A percentile compares a stretch with the other conserved stretches of the same genome.
Conservation (phyloP, 1,140 invertebrate species). For the Ceratoteleas bidentatus region DNA sequence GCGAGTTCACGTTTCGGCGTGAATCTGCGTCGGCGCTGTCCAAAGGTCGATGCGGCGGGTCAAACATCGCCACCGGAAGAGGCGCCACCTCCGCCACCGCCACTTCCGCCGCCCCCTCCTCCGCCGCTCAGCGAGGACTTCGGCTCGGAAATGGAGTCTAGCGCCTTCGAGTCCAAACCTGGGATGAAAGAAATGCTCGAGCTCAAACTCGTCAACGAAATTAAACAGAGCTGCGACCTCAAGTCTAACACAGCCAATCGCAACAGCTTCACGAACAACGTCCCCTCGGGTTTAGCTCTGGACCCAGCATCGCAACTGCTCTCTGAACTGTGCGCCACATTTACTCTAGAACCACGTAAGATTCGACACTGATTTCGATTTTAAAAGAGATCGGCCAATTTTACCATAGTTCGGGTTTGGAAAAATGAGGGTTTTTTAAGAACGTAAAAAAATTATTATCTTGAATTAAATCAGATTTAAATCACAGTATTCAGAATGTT, state of each 20-base stretch:
- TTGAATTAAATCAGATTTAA: too few species aligned
- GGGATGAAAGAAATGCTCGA: constrained; percentile 90
- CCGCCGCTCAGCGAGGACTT: constrained; percentile 10
- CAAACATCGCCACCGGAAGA: constrained; percentile 73
- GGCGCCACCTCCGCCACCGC: constrained; percentile 71
- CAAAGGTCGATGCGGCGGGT: constrained; percentile 44
- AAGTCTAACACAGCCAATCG: constrained; percentile 76
- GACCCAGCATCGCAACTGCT: constrained; percentile 89
- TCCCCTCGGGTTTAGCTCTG: constrained; percentile 59
- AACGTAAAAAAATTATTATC: too few species aligned
- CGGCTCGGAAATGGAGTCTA: too few species aligned
- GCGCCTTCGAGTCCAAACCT: constrained; percentile 74
- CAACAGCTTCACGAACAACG: constrained; percentile 59
- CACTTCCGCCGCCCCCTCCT: constrained; percentile 69
- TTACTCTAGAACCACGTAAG: constrained; percentile 74
- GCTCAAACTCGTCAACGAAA: constrained; percentile 89
- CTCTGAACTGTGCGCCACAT: constrained; percentile 84
- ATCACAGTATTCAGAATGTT: too few species aligned
- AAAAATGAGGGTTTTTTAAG: too few species aligned
- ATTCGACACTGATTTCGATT: background rate
- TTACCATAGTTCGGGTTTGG: too few species aligned
- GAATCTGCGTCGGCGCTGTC: constrained; percentile 85
- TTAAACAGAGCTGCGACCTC: constrained; percentile 88
- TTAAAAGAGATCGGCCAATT: too few species aligned
- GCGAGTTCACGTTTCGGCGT: constrained; percentile 88